Percentiles rank a stretch among this genome's conserved stretches.
Conservation (phyloP, 2,113 vertebrate genomes). For the Mirounga angustirostris region DNA sequence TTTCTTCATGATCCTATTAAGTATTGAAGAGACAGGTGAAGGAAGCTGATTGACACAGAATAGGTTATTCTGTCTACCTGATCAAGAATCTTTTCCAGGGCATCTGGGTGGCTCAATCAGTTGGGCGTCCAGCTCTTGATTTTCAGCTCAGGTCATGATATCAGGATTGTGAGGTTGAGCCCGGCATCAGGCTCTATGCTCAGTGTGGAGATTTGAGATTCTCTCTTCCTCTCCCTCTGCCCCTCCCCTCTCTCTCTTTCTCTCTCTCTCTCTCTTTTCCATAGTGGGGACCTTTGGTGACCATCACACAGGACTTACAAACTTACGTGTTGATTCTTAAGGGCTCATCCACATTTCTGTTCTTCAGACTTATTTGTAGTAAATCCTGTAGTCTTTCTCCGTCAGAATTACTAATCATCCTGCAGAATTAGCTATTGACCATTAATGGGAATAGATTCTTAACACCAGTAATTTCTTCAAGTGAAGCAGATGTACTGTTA, state of each 20-base stretch:
- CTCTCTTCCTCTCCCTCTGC: background rate
- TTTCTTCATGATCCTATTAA: background rate
- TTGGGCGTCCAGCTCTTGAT: background rate
- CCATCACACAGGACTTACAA: background rate
- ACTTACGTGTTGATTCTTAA: background rate
- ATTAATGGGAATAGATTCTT: background rate
- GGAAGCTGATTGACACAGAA: background rate
- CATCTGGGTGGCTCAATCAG: background rate
- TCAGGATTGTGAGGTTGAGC: background rate
- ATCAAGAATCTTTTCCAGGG: slow-evolving; percentile 16
- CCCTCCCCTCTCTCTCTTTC: background rate
- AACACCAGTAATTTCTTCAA: slow-evolving; percentile 1
- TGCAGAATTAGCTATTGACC: background rate
- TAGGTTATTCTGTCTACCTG: background rate
- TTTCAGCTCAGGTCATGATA: background rate
- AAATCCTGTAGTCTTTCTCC: background rate
- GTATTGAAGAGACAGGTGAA: background rate
- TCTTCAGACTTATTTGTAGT: background rate
- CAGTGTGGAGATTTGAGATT: background rate
- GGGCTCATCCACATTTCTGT: background rate
- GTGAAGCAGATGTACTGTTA: background rate
- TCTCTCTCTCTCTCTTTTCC: too few species aligned
- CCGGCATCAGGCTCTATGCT: too few species aligned
- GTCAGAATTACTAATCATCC: background rate
- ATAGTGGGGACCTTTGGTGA: background rate